Evolutionary conservation across 2,888 invertebrate genomes (phyloP), one percentile per base, ranked within the genome.

Genomic region (Lordiphosa andalusiaca): DNA sequence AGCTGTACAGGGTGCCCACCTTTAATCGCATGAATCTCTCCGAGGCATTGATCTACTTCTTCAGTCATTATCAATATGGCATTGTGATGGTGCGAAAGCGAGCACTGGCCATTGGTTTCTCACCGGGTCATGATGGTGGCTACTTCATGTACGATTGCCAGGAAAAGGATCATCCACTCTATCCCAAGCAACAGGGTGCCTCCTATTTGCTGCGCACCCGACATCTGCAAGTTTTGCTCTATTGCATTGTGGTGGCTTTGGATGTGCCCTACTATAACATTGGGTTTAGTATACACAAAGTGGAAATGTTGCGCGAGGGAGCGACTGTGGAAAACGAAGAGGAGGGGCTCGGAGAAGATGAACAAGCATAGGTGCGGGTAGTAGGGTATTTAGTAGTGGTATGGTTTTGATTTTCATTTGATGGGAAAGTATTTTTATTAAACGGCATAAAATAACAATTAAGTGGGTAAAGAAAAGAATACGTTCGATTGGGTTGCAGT

Each of bases 131-230:
- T 23, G 84, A 87, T 13, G 80, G 87, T 10, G 93, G 93, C 9
- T 94, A 93, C 76, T 93, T 93, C 70, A 91, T 94, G 92, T 93
- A 91, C 80, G 93, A 94, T 73, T 92, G 92, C 69, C 92, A 93
- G 86, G 91, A 91, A 61, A 88, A 90, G 69, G 93, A 93, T 6
- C 88, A 90, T 3, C 93, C 93, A 0, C 85, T 93, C 73, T 94
- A 93, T 78, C 87, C 90, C 30, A 91, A 92, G 1, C 90, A 91
- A 5, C 90, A 91, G 71, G 92, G 92, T 3, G 89, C 91, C 6
- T 90, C 93, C 0, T 93, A 93, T 73, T 88, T 93, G 44, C 86
- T 94, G 44, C 91, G 92, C 67, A 92, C 92, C 66, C 91, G 90
- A 48, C 91, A 91, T 66, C 85, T 93, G 3, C 92, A 92, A 71